Evolutionary conservation across 1,140 invertebrate species (phyloP).

Genomic region (Lasioglossum baleicum): DNA sequence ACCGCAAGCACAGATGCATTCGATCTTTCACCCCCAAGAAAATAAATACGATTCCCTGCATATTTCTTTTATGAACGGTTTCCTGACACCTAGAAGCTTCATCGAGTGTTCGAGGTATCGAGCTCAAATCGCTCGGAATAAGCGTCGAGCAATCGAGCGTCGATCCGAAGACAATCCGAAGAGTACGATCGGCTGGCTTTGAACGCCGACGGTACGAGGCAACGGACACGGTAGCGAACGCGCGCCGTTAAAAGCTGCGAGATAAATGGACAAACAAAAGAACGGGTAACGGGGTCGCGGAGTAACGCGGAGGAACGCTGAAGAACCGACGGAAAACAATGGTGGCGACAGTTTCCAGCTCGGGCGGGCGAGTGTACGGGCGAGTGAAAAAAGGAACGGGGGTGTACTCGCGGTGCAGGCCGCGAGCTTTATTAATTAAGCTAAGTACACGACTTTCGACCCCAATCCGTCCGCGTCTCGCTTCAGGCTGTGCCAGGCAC

Average conservation of each 20-base stretch:
- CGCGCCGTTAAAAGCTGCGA: not conserved
- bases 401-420: constrained; percentile 2
- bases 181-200: too few relatives aligned
- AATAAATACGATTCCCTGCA: too few relatives aligned
- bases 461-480: constrained; percentile 30
- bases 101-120: too few relatives aligned
- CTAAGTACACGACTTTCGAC: constrained; percentile 51
- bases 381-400: not conserved
- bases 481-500: constrained; percentile 12
- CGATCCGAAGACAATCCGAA: not conserved
- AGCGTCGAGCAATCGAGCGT: not conserved
- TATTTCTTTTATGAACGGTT: too few relatives aligned
- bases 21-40: too few relatives aligned
- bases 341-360: constrained; percentile 27
- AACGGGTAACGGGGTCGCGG: not conserved
- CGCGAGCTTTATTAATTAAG: constrained; percentile 49
- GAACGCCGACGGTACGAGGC: not conserved
- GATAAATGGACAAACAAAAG: constrained; percentile 41
- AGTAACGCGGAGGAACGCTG: not conserved
- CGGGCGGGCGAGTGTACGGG: not conserved
- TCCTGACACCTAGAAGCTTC: too few relatives aligned
- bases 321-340: constrained; percentile 10
- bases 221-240: not conserved
- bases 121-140: not conserved
- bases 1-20: too few relatives aligned